Base-by-base conservation (phyloP, 2,888 invertebrate species). In the Heliconius sara region DNA sequence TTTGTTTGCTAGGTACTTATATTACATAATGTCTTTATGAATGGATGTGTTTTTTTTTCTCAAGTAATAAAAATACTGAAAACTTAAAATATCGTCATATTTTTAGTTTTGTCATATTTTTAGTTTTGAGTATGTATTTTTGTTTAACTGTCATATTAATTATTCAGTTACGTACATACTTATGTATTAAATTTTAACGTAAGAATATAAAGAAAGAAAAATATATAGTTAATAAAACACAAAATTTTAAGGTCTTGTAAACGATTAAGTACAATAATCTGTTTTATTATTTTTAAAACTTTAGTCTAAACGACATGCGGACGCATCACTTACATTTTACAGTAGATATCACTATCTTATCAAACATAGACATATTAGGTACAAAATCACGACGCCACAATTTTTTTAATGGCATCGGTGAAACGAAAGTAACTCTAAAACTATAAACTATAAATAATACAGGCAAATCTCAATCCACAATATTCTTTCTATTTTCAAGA, bases 401-500 rank as follows among this genome's bases (percentile, higher is more conserved):
- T 19, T 19, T 6, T 5, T 47, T 52, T 52, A 52, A 19, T 52
- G 10, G 39, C 9, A 19, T 52, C 19, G 47, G 2, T 52, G 6
- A 19, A 52, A 52, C 6, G 47, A 52, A 57, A 57, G 3, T 9
- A 57, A 22, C 16, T 70, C 19, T 27, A 70, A 70, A 70, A 19
- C 65, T 27, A n/a, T n/a, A 65, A 30, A 9, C 27, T 27, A 60
- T 57, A 63, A 74, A 3, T 13, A 63, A 75, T 63, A 43, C 22
- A 75, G 34, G 52, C 78, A 60, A 66, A 85, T 75, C 27, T 27
- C 47, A 65, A 86, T 93, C 92, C 90, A 87, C 83, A 83, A 60
- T 83, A 87, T 84, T 82, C 87, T 88, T 85, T 84, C 88, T 83
- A 81, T 85, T 85, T 85, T 88, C 88, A 91, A 93, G 92, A 93